Base-by-base conservation (phyloP, 2,888 invertebrate species). In the Clanis bilineata region DNA sequence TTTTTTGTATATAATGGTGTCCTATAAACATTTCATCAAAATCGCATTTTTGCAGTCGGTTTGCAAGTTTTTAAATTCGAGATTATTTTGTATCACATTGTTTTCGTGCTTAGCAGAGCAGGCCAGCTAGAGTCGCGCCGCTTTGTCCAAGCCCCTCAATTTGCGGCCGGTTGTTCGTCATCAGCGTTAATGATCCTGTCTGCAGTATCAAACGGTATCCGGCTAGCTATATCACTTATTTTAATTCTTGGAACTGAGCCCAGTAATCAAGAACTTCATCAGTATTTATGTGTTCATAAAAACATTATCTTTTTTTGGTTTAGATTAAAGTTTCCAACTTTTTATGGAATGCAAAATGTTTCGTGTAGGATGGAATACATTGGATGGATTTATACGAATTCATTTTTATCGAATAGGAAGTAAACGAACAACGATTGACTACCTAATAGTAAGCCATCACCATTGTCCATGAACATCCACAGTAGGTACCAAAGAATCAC, bases 181-280 rank as follows among this genome's bases (percentile, higher is more conserved):
- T 36, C 56, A 43, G 60, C 67, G 71, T 73, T 73, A 73, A 65
- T 71, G 71, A 71, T 72, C 71, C 67, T 65, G 73, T 69, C 63
- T 66, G 73, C 64, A 65, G 45, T 45, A 67, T 64, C 56, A 66
- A 73, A 73, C 71, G 73, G 70, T 62, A 71, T 39, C 43, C 64
- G 59, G 47, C 59, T 61, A 56, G 57, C 57, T 60, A 43, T 61
- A 38, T 36, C 22, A 45, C 44, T 57, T 32, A 45, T 45, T 45
- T 45, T 45, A 45, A 45, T 23, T 44, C 45, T 21, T 36, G 57
- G 44, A 57, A 51, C 18, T 3, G 51, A 51, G 28, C 18, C 51
- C 10, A 10, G 51, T 51, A 51, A 51, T 51, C 51, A 51, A 51
- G 51, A 51, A 25, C 45, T 45, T 45, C 45, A 51, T 51, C 18